These are phyloP conservation scores for Xerus rutilus DNA, from an alignment of 2,797 vertebrate species.

Conservation along the genomic window DNA sequence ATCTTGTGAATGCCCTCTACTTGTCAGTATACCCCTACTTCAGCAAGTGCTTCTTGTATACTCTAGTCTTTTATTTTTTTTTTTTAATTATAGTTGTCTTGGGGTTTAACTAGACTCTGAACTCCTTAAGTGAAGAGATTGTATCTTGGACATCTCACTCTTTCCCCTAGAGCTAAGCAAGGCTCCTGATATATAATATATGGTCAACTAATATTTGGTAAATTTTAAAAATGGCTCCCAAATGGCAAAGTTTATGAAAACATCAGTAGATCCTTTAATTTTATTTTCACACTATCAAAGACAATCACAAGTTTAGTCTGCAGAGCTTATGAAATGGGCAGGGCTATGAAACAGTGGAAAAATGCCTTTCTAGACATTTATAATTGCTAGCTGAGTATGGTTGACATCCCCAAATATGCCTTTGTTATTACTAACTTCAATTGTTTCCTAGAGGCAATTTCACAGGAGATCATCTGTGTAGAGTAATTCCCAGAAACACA, in stretches of 20 bases:
- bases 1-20: background rate
- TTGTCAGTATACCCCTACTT: background rate
- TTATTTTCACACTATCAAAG: background rate
- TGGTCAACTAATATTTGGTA: background rate
- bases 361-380: background rate
- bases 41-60: background rate
- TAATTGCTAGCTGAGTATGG: background rate
- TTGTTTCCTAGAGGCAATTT: background rate
- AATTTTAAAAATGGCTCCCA: conserved; percentile 17
- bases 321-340: background rate
- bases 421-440: background rate
- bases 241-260: background rate
- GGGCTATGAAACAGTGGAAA: background rate
- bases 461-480: background rate
- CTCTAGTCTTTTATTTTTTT: background rate
- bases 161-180: background rate
- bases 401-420: background rate
- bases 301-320: background rate
- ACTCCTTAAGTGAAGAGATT: background rate
- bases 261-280: background rate
- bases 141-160: background rate
- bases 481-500: background rate
- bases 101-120: background rate
- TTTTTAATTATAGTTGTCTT: background rate
- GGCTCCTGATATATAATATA: background rate